phyloP scores from a whole-genome alignment of 2,797 vertebrate genomes.

The Rhinogobio ventralis region DNA sequence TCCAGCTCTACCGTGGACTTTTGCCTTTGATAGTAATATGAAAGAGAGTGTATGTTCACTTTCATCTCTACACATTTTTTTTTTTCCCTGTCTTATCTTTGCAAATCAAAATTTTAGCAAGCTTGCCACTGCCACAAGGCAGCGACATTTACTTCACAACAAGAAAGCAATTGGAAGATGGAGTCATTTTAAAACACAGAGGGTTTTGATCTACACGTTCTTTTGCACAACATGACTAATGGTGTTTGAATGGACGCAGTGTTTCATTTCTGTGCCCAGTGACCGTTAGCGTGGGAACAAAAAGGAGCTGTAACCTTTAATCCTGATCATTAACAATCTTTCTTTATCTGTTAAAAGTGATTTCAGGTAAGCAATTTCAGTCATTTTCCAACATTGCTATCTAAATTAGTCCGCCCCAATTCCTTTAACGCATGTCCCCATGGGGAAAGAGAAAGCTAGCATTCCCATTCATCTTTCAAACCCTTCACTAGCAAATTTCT shows the following conservation, averaged over 20 bases:
- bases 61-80: constrained; percentile 44
- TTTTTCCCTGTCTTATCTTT: neutral
- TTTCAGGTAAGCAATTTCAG: neutral
- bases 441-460: neutral
- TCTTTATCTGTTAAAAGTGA: constrained; percentile 7
- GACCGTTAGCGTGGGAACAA: constrained; percentile 23
- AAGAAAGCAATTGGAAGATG: constrained; percentile 27
- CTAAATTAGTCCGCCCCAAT: neutral
- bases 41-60: constrained; percentile 43
- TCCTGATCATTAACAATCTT: constrained; percentile 22
- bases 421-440: neutral
- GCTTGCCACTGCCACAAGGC: constrained; percentile 25
- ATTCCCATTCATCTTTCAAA: neutral
- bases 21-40: constrained; percentile 48
- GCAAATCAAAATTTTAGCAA: constrained; percentile 41
- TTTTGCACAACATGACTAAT: constrained; percentile 39
- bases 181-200: constrained; percentile 31
- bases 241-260: constrained; percentile 5
- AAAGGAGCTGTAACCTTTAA: constrained; percentile 4
- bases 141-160: constrained; percentile 45
- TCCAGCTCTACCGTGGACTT: constrained; percentile 26
- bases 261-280: constrained; percentile 1
- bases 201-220: constrained; percentile 32
- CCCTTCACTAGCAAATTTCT: neutral
- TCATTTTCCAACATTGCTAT: neutral